Base-by-base conservation (phyloP, 2,888 invertebrate species). In the Clistopyga incitator region DNA sequence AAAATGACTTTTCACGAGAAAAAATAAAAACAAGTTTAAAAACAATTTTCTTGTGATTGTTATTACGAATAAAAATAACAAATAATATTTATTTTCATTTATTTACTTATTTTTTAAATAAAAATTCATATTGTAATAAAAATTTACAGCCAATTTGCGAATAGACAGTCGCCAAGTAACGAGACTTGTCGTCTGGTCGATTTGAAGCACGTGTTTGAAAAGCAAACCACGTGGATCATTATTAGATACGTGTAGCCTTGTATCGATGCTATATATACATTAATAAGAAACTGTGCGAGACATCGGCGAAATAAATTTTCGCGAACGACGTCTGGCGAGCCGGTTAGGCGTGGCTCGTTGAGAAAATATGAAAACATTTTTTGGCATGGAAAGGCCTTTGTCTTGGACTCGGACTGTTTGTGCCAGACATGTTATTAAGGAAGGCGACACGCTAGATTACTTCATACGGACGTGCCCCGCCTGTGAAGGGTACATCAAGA, bases 381-480 rank as follows among this genome's bases (percentile, higher is more conserved):
- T n/a, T 61, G 34, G 59, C 59, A 64, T 38, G 18, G 61, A 64
- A 64, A 64, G 38, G 61, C 38, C 18, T 18, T n/a, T 38, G 61
- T 64, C n/a, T 29, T 59, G n/a, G 59, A 29, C 59, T 8, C 34
- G 61, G 18, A 42, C 20, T 64, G 38, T 38, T 18, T 10, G 38
- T 38, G 61, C 38, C 38, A 64, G 34, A n/a, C 38, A 18, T n/a
- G 38, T 64, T 18, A 64, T 20, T 38, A 34, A 64, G 61, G 61
- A 64, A 64, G 61, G n/a, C 61, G 61, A 64, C 38, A 18, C 34
- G 61, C 34, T 34, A 10, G 18, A 34, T 10, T 64, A 64, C 18
- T 64, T 64, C 61, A 20, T 34, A 64, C 61, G 61, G n/a, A 64
- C 38, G 61, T 64, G 34, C 61, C 34, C 29, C n/a, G 59, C 59